Evolutionary conservation across 2,113 vertebrate genomes (phyloP), one percentile per base, ranked within the genome.

Genomic region (Riparia riparia): DNA sequence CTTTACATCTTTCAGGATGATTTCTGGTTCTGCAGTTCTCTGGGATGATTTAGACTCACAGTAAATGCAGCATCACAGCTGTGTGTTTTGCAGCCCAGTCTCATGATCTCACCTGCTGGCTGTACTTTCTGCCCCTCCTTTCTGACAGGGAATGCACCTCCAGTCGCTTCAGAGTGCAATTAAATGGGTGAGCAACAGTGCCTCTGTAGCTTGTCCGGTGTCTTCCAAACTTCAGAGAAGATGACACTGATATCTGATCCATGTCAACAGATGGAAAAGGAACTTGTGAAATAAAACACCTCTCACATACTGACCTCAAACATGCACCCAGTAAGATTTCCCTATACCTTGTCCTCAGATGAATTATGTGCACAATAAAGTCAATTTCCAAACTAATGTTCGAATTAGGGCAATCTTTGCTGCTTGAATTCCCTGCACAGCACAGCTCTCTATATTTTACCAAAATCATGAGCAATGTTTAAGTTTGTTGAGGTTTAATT

Each of bases 161-260:
- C 12, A 98, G 37, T 24, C 96, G 97, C 20, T 87, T 94, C 85
- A 98, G 89, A 5, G 95, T 79, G 28, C 97, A 95, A 53, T 96
- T 97, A 88, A 98, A 98, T 1, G 98, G 98, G 61, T 99, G 98
- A 16, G 87, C 93, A 61, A 98, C 45, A n/a, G 96, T 89, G 66
- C 98, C 78, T 71, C n/a, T 94, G 81, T 97, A 98, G 56, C 96
- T 97, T 10, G 70, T 94, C 7, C 34, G 42, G 26, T 96, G 97
- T 74, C 89, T 98, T 17, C 96, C 96, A 56, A 70, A 86, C 73
- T 86, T 97, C 97, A 98, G 98, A 5, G 86, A 96, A n/a, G 98
- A 98, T 5, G 97, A 78, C 45, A 97, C 90, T 57, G 71, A 93
- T 65, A 98, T 45, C 98, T 98, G 83, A 19, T 22, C 29, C 80